A percentile compares a stretch with the other conserved stretches of the same genome.
Conservation (phyloP, 2,888 invertebrate genomes). For the Dorcus hopei region DNA sequence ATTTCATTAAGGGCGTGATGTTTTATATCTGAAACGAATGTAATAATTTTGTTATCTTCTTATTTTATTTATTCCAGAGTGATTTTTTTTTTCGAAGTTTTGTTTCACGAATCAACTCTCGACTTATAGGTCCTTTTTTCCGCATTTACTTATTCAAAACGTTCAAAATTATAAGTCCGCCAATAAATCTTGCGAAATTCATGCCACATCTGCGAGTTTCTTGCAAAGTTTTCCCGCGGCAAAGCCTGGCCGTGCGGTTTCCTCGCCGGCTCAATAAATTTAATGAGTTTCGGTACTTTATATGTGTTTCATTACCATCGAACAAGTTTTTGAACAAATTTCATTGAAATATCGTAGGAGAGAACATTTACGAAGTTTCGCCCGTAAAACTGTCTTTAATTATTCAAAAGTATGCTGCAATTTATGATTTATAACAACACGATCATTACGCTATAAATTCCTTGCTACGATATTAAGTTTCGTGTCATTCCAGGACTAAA, state of each 20-base stretch:
- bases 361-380: neutral
- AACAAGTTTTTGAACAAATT: slow-evolving; percentile 18
- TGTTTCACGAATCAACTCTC: slow-evolving; percentile 1
- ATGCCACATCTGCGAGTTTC: slow-evolving; percentile 4
- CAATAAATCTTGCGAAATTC: slow-evolving; percentile 11
- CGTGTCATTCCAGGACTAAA: too few species aligned
- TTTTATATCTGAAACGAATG: too few species aligned
- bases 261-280: slow-evolving; percentile 13
- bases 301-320: slow-evolving; percentile 16
- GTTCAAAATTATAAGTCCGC: slow-evolving; percentile 11
- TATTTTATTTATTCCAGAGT: too few species aligned
- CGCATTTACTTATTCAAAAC: slow-evolving; percentile 6
- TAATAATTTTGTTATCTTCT: too few species aligned
- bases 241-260: neutral
- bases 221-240: slow-evolving; percentile 2
- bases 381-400: slow-evolving; percentile 9
- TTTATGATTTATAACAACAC: slow-evolving; percentile 8
- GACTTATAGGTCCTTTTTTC: neutral
- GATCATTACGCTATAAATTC: neutral
- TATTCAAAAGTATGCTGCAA: slow-evolving; percentile 12
- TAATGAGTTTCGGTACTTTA: slow-evolving; percentile 17
- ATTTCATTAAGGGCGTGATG: too few species aligned
- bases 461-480: neutral
- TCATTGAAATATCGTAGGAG: slow-evolving; percentile 11
- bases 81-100: neutral